A percentile compares a stretch with the other conserved stretches of the same genome.
phyloP scores from a whole-genome alignment of 2,888 invertebrate genomes.

The Chrysolina haemoptera region DNA sequence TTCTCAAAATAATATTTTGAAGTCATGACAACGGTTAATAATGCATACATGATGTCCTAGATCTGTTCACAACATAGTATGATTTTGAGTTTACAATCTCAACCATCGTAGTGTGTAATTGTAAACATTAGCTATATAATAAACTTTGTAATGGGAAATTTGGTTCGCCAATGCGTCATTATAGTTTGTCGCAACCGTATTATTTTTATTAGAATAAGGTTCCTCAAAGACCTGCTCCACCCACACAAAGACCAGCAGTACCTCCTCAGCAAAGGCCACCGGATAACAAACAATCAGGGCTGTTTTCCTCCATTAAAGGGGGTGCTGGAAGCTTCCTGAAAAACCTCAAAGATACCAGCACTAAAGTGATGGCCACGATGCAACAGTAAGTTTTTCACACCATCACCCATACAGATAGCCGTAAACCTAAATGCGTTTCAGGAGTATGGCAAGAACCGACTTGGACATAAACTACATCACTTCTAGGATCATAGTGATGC shows the following conservation, averaged over 20 bases:
- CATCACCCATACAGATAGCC: too few relatives aligned
- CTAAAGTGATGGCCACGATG: conserved; percentile 97
- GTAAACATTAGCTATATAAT: too few relatives aligned
- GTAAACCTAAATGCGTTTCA: conserved; percentile 57
- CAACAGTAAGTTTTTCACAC: conserved; percentile 79
- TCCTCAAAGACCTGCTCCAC: conserved; percentile 53
- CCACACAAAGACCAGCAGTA: conserved; percentile 61
- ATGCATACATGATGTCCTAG: too few relatives aligned
- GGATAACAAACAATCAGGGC: conserved; percentile 69
- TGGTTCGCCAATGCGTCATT: too few relatives aligned
- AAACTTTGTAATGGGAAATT: too few relatives aligned
- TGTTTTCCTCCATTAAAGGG: conserved; percentile 90
- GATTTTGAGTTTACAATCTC: too few relatives aligned
- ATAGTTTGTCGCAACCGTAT: conserved; percentile 11
- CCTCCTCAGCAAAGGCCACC: conserved; percentile 62
- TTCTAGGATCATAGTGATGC: conserved; percentile 93
- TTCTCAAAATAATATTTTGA: too few relatives aligned
- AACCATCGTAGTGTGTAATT: too few relatives aligned
- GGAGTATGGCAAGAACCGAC: conserved; percentile 88
- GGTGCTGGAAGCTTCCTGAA: conserved; percentile 95
- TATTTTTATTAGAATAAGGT: conserved; percentile 39
- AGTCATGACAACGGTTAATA: too few relatives aligned
- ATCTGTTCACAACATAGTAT: too few relatives aligned
- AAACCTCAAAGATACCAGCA: conserved; percentile 95
- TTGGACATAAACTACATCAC: conserved; percentile 95